Conservation (phyloP, 2,888 invertebrate genomes). For the Celastrina argiolus region DNA sequence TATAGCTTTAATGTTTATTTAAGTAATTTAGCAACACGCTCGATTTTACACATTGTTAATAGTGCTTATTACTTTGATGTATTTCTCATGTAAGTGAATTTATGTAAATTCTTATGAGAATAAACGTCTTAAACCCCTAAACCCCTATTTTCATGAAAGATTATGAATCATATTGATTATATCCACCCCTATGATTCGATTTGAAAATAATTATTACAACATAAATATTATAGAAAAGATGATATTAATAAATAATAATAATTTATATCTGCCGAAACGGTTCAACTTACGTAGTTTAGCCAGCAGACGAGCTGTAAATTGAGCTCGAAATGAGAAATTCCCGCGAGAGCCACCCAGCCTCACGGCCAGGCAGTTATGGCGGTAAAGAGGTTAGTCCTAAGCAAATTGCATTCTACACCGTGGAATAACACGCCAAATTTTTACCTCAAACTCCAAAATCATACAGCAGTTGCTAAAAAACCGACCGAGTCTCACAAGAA, state of each 20-base stretch:
- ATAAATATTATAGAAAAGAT: neutral
- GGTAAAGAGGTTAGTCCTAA: slow-evolving; percentile 63
- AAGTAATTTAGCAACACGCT: too few relatives aligned
- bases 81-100: too few relatives aligned
- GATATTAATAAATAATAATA: neutral
- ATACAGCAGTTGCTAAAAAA: neutral
- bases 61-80: too few relatives aligned
- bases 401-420: slow-evolving; percentile 60
- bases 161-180: too few relatives aligned
- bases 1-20: too few relatives aligned
- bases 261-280: neutral
- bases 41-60: too few relatives aligned
- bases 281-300: neutral
- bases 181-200: too few relatives aligned
- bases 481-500: too few relatives aligned
- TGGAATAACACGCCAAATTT: slow-evolving; percentile 43
- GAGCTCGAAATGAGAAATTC: slow-evolving; percentile 67
- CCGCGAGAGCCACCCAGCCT: slow-evolving; percentile 45
- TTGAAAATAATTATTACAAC: too few relatives aligned
- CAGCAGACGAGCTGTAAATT: slow-evolving; percentile 52
- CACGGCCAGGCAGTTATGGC: slow-evolving; percentile 40
- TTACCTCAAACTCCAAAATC: neutral
- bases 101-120: too few relatives aligned
- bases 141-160: too few relatives aligned
- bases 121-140: too few relatives aligned